These are phyloP conservation scores for Bugulina stolonifera DNA, from an alignment of 2,888 invertebrate genomes.

Conservation along the genomic window DNA sequence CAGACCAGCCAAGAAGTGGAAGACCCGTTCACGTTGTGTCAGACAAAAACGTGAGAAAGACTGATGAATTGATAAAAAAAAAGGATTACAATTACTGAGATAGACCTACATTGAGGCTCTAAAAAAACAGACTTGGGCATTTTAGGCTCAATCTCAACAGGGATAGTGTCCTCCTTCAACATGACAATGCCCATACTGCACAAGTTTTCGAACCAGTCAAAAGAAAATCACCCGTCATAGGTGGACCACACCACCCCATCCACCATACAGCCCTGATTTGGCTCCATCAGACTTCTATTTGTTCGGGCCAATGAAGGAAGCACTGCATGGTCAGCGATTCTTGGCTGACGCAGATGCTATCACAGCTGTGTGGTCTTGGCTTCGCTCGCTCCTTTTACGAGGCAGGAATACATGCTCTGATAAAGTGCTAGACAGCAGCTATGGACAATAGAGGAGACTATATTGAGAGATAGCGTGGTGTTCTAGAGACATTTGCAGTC, in stretches of 20 bases:
- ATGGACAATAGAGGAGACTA: too few relatives aligned
- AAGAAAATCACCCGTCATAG: neutral
- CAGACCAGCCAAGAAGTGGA: too few relatives aligned
- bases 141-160: neutral
- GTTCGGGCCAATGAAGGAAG: neutral
- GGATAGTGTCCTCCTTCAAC: neutral
- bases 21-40: too few relatives aligned
- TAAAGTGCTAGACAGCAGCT: neutral
- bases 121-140: neutral
- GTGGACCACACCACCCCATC: too few relatives aligned
- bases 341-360: neutral
- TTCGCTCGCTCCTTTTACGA: neutral
- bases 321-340: neutral
- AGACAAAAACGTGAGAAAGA: too few relatives aligned
- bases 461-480: neutral
- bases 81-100: too few relatives aligned
- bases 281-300: neutral
- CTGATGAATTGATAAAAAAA: too few relatives aligned
- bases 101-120: neutral
- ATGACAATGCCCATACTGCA: neutral
- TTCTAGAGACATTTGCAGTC: neutral
- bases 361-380: neutral
- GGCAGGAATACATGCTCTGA: too few relatives aligned
- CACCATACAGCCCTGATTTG: neutral
- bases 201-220: too few relatives aligned